Conservation (phyloP, 2,797 vertebrate species). For the Epinephelus awoara region DNA sequence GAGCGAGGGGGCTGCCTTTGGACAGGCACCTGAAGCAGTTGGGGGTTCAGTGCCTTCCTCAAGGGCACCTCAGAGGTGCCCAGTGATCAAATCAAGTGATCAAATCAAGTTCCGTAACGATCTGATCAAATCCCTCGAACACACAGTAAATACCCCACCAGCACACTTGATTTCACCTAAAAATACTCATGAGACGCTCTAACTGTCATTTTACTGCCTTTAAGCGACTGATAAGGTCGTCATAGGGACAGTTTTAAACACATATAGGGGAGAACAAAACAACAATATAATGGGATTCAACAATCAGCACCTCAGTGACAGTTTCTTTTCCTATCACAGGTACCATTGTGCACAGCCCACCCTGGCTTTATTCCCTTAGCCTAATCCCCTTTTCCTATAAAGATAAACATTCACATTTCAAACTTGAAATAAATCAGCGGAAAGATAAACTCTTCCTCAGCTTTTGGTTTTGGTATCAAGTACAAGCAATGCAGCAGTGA, state of each 20-base stretch:
- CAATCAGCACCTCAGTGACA: background rate
- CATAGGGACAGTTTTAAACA: background rate
- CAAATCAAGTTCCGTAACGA: background rate
- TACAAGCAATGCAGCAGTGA: slow-evolving; percentile 34
- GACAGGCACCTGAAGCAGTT: no score
- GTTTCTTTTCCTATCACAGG: background rate
- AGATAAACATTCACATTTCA: slow-evolving; percentile 9
- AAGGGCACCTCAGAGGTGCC: no score
- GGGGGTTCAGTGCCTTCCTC: no score
- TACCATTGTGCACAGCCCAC: background rate
- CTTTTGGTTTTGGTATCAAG: slow-evolving; percentile 11
- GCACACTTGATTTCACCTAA: background rate
- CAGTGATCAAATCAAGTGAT: background rate
- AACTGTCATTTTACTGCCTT: background rate
- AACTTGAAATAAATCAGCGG: background rate
- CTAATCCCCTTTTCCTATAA: background rate
- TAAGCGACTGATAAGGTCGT: background rate
- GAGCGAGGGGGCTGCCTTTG: no score
- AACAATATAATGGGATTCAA: background rate
- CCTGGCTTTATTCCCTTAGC: background rate
- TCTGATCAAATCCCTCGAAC: background rate
- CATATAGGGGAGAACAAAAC: background rate
- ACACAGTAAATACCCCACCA: background rate
- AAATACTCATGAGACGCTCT: background rate
- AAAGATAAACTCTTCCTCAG: slow-evolving; percentile 6